Conservation (phyloP, 2,113 vertebrate species). For the Pteronura brasiliensis region DNA sequence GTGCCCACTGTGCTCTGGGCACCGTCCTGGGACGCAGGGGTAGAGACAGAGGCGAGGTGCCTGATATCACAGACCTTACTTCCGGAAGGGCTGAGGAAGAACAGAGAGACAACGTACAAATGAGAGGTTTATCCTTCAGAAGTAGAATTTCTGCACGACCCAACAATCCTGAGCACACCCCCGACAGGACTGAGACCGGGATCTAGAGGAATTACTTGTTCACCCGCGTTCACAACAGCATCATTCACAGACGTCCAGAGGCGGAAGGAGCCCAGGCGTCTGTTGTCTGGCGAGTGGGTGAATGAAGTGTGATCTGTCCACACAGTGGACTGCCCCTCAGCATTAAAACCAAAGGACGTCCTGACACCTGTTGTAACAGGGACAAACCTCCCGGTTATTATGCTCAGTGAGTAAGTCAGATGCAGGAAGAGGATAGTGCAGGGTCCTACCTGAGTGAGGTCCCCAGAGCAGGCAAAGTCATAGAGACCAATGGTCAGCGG, state of each 20-base stretch:
- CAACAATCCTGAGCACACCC: not conserved
- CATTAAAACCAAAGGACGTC: not conserved
- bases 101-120: not conserved
- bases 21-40: not conserved
- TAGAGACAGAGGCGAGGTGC: fast-evolving
- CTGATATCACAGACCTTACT: not conserved
- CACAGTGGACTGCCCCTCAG: not conserved
- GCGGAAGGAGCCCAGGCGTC: not conserved
- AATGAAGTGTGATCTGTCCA: too few relatives aligned
- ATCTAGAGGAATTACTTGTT: not conserved
- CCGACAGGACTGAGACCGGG: not conserved
- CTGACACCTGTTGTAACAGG: not conserved
- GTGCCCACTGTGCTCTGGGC: fast-evolving
- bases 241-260: not conserved
- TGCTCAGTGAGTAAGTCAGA: not conserved
- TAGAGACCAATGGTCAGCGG: not conserved
- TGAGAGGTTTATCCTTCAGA: not conserved
- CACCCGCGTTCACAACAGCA: not conserved
- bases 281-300: not conserved
- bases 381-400: too few relatives aligned
- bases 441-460: not conserved
- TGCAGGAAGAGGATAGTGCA: too few relatives aligned
- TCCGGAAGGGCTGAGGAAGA: not conserved
- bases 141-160: too few relatives aligned
- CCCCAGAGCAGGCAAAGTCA: not conserved